A percentile compares a stretch with the other conserved stretches of the same genome.
phyloP scores from a whole-genome alignment of 2,888 invertebrate species.

The Pseudococcus jackbeardsleyi region DNA sequence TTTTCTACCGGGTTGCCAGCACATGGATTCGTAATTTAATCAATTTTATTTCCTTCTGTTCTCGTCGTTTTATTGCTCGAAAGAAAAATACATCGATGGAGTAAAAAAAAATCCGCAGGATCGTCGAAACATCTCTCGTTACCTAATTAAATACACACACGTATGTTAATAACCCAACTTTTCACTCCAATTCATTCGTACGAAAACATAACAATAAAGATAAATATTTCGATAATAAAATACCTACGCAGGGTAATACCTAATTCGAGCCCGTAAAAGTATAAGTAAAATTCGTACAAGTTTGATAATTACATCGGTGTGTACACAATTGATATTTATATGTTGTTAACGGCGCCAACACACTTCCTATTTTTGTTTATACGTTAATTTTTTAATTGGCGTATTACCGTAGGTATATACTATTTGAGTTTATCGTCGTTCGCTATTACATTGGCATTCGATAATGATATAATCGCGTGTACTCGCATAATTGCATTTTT shows the following conservation, averaged over 20 bases:
- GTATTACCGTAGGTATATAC: background rate
- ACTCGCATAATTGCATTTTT: constrained; percentile 10
- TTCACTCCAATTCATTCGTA: too few relatives aligned
- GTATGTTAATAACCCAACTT: too few relatives aligned
- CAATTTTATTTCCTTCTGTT: background rate
- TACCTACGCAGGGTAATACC: background rate
- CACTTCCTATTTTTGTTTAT: constrained; percentile 20
- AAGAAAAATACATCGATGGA: too few relatives aligned
- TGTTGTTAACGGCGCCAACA: background rate
- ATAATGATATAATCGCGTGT: constrained; percentile 25
- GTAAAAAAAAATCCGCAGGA: too few relatives aligned
- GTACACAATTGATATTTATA: background rate
- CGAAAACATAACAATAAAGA: too few relatives aligned
- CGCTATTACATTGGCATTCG: background rate
- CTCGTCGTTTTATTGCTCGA: too few relatives aligned
- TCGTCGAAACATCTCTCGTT: too few relatives aligned
- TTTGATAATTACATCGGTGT: background rate
- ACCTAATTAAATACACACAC: too few relatives aligned
- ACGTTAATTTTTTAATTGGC: constrained; percentile 27
- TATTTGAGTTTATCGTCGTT: constrained; percentile 3
- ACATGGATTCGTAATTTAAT: background rate
- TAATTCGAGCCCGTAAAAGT: background rate
- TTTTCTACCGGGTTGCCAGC: background rate
- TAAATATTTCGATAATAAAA: background rate
- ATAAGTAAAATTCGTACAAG: background rate